Conservation (phyloP, 2,888 invertebrate genomes). For the Lutraria lutraria region DNA sequence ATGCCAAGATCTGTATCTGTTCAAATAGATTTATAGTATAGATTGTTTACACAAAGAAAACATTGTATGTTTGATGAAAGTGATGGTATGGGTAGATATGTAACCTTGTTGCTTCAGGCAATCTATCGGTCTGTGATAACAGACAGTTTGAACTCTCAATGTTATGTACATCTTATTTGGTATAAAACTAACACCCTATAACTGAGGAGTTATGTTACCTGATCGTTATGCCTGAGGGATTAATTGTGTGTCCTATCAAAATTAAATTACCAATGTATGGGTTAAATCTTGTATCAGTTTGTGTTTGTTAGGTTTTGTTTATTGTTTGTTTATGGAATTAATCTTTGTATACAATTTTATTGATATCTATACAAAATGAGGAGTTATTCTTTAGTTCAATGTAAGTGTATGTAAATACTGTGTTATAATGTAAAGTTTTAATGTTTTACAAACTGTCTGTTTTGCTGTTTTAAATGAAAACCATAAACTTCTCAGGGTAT, state of each 20-base stretch:
- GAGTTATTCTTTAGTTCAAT: not conserved
- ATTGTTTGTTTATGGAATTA: constrained; percentile 11
- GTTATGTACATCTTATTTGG: not conserved
- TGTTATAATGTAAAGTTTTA: not conserved
- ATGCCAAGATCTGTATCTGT: not conserved
- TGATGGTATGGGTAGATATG: not conserved
- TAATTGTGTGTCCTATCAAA: not conserved
- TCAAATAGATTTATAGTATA: not conserved
- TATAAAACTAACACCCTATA: constrained; percentile 1
- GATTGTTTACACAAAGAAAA: constrained; percentile 17
- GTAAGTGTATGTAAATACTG: not conserved
- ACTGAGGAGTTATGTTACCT: not conserved
- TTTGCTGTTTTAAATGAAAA: not conserved
- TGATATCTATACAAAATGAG: not conserved
- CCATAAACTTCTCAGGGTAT: too few species aligned
- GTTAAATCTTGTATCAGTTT: not conserved
- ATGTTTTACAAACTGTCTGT: not conserved
- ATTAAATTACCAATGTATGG: not conserved
- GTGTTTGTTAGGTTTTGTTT: constrained; percentile 13
- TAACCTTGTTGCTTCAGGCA: not conserved
- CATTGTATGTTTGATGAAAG: not conserved
- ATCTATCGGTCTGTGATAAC: not conserved
- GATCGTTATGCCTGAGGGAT: not conserved
- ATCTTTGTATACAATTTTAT: not conserved
- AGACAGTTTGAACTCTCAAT: constrained; percentile 3